Evolutionary conservation across 2,888 invertebrate genomes (phyloP), one percentile per base, ranked within the genome.

Genomic region (Prenolepis imparis): DNA sequence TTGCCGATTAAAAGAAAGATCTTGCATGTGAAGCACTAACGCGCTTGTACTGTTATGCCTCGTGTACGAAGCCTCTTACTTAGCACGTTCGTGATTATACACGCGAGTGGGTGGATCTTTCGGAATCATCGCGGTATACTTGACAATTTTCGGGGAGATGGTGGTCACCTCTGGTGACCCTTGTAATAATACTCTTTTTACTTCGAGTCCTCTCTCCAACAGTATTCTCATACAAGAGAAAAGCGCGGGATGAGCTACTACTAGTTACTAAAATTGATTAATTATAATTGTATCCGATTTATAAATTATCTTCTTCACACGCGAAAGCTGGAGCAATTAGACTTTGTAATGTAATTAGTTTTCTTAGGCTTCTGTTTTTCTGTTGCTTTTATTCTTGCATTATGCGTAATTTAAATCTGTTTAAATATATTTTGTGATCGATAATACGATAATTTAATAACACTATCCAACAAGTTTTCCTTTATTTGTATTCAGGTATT

Each of bases 1-100:
- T 91, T 88, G 84, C 74, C 82, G 86, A 89, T 91, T 90, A 91
- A 91, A 91, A 90, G 88, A 90, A 91, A 91, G 86, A 89, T 89
- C 89, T 81, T 86, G 63, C 84, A 61, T 75, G 57, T 24, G 44
- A 88, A 90, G 83, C 61, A 24, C 18, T 61, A 32, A 32, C 73
- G 48, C 24, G 18, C 8, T 52, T n/a, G n/a, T 52, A 48, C 48
- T 73, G 21, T 48, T 5, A 32, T 41, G 24, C 52, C 5, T 36
- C 21, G 61, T 41, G 12, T 52, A 24, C n/a, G 0, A n/a, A 8
- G 9, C n/a, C 68, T 78, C 61, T 48, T 6, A 28, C 61, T 48
- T 6, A 28, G 15, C 28, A 18, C 5, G 36, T 3, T 6, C 15
- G 28, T 32, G 6, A 78, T 59, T n/a, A 8, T 32, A 28, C 32